Conservation (phyloP, 2,797 vertebrate genomes). For the Mus spretus region DNA sequence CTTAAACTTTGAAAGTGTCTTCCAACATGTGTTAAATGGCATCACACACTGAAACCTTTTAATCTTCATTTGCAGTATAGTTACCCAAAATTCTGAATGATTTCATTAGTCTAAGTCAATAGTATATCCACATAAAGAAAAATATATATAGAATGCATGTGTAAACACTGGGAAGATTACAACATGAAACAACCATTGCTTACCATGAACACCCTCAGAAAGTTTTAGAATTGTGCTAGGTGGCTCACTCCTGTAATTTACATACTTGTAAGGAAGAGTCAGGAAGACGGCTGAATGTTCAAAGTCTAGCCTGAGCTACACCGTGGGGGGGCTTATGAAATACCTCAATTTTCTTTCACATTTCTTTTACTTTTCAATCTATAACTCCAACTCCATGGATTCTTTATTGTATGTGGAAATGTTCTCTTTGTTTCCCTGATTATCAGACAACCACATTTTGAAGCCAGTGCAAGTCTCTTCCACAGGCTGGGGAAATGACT, state of each 20-base stretch:
- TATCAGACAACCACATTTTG: neutral
- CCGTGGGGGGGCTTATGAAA: neutral
- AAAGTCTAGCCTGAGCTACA: neutral
- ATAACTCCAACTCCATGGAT: neutral
- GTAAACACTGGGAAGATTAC: neutral
- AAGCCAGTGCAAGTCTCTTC: neutral
- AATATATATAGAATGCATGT: neutral
- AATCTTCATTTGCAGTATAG: conserved; percentile 1
- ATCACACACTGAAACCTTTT: neutral
- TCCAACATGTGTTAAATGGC: neutral
- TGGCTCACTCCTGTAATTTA: neutral
- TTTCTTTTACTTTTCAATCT: neutral
- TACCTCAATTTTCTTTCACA: neutral
- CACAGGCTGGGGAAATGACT: neutral
- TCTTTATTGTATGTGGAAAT: neutral
- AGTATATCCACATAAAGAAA: neutral
- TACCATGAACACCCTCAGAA: conserved; percentile 1
- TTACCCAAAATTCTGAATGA: neutral
- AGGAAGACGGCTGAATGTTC: neutral
- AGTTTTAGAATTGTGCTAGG: neutral
- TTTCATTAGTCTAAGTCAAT: neutral
- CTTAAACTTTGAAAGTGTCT: conserved; percentile 21
- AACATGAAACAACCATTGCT: neutral
- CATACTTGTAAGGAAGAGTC: neutral
- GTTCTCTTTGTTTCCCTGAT: neutral